These are phyloP conservation scores for Bombus breviceps DNA, from an alignment of 1,140 invertebrate genomes.

Conservation along the genomic window DNA sequence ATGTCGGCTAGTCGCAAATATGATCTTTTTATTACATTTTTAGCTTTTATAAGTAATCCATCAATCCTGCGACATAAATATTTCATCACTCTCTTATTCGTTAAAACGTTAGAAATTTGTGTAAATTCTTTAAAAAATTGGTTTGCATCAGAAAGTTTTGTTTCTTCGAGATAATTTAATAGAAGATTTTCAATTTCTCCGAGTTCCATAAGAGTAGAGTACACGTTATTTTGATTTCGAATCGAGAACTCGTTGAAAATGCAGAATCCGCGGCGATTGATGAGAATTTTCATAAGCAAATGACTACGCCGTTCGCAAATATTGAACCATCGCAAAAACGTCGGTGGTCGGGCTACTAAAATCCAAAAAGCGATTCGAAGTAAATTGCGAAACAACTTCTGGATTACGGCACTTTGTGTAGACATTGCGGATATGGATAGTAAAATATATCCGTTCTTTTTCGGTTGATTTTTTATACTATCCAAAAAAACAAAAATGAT, in stretches of 20 bases:
- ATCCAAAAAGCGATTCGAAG: neutral
- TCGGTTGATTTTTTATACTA: neutral
- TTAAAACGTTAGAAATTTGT: no score
- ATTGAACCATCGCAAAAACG: constrained; percentile 2
- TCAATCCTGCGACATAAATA: no score
- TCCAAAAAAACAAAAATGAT: neutral
- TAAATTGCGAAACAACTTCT: constrained; percentile 16
- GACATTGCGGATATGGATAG: neutral
- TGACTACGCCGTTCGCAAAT: constrained; percentile 7
- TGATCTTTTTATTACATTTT: neutral
- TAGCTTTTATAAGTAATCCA: no score
- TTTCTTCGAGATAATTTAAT: no score
- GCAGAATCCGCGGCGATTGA: neutral
- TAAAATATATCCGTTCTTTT: neutral
- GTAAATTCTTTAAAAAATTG: no score
- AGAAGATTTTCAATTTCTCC: neutral
- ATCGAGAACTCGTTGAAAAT: neutral
- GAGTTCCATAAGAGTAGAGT: neutral
- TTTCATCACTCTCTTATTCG: no score
- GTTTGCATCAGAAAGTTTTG: no score
- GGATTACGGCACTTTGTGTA: neutral
- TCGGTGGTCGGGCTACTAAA: neutral
- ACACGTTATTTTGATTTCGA: neutral
- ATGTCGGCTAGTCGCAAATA: neutral
- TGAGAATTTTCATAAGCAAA: constrained; percentile 24